Percentiles rank a stretch among this genome's conserved stretches.
Conservation (phyloP, 2,797 vertebrate species). For the Hephaestus fuliginosus region DNA sequence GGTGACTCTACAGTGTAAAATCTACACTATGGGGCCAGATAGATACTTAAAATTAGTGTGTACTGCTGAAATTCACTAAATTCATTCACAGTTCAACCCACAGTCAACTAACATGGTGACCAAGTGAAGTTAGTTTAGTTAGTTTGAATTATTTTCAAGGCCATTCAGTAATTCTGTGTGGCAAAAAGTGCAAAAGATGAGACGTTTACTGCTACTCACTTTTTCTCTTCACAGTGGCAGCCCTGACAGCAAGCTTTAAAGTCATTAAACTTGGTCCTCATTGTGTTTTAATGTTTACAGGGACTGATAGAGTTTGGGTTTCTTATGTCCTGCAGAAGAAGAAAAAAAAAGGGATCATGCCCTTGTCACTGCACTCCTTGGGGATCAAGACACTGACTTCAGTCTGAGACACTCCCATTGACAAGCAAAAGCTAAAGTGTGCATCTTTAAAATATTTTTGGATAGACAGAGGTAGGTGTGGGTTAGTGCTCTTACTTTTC, state of each 20-base stretch:
- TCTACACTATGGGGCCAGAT: not conserved
- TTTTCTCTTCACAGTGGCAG: not conserved
- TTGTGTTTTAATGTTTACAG: not conserved
- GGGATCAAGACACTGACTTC: not conserved
- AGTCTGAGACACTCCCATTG: not conserved
- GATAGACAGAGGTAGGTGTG: not conserved
- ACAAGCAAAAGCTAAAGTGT: not conserved
- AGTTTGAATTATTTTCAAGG: not conserved
- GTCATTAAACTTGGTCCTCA: not conserved
- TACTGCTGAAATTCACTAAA: not conserved
- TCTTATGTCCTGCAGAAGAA: not conserved
- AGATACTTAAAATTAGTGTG: not conserved
- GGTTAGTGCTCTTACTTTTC: not conserved
- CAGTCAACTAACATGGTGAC: constrained; percentile 1
- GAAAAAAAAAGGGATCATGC: not conserved
- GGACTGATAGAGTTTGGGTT: not conserved
- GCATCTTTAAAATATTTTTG: not conserved
- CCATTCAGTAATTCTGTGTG: not conserved
- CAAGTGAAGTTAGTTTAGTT: not conserved
- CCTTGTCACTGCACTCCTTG: not conserved
- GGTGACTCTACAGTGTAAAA: not conserved
- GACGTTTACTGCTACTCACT: not conserved
- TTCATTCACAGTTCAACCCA: not conserved
- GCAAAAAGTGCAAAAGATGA: not conserved
- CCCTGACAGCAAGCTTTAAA: not conserved